A percentile compares a stretch with the other conserved stretches of the same genome.
These are phyloP conservation scores for Chrosomus eos DNA, from an alignment of 2,797 vertebrate genomes.

Conservation along the genomic window DNA sequence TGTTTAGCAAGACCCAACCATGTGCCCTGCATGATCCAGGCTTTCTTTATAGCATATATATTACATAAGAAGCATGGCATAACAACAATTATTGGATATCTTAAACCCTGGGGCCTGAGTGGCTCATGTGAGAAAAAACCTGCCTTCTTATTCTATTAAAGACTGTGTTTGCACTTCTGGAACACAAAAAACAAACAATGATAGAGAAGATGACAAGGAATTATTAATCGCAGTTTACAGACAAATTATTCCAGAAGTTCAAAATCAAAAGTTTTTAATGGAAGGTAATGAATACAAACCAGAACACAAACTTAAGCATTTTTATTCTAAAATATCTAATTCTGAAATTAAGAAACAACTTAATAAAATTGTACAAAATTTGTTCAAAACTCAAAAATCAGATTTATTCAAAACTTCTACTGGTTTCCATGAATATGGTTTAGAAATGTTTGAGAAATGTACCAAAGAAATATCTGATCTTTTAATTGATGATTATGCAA, in stretches of 20 bases:
- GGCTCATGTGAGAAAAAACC: background rate
- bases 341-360: too few species aligned
- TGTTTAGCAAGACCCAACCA: background rate
- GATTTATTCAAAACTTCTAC: background rate
- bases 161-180: background rate
- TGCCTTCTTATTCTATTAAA: background rate
- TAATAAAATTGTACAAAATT: too few species aligned
- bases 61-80: background rate
- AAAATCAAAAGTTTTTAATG: too few species aligned
- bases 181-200: accelerated
- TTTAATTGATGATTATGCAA: background rate
- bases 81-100: background rate
- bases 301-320: too few species aligned
- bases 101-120: background rate
- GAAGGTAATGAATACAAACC: too few species aligned
- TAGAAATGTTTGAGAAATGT: background rate
- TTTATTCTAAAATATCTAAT: too few species aligned
- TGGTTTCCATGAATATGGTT: background rate
- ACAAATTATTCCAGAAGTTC: too few species aligned
- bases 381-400: too few species aligned
- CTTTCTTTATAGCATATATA: background rate
- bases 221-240: background rate
- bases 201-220: background rate
- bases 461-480: background rate
- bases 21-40: background rate